Conservation (phyloP, 2,113 vertebrate species). For the Columbina picui region DNA sequence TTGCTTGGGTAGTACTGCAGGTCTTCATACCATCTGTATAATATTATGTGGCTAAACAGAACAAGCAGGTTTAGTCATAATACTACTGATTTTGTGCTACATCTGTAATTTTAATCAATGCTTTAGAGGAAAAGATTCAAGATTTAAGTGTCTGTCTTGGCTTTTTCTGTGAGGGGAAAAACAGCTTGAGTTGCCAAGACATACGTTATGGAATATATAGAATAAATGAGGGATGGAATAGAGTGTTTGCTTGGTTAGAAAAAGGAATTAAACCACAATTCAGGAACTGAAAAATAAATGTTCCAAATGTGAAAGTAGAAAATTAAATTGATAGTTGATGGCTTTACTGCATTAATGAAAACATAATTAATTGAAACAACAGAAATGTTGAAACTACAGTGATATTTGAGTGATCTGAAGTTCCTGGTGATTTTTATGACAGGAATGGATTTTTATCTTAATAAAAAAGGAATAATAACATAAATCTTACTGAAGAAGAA, state of each 20-base stretch:
- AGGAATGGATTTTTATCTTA: background rate
- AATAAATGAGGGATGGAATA: background rate
- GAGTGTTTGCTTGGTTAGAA: background rate
- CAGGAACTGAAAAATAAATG: background rate
- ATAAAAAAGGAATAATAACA: background rate
- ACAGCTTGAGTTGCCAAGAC: background rate
- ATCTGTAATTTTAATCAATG: background rate
- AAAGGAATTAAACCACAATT: background rate
- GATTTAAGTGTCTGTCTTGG: background rate
- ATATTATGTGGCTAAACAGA: background rate
- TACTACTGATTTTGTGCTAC: background rate
- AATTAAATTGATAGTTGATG: background rate
- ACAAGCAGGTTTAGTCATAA: background rate
- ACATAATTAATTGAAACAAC: background rate
- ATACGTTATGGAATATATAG: background rate
- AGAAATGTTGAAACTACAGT: background rate
- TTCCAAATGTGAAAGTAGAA: background rate
- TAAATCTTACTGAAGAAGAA: background rate
- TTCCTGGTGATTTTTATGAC: background rate
- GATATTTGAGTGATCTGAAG: background rate
- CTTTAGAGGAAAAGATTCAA: background rate
- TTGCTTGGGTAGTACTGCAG: background rate
- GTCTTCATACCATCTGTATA: background rate
- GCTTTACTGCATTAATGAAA: background rate
- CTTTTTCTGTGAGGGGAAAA: background rate